Evolutionary conservation across 2,113 vertebrate genomes (phyloP).

Genomic region (Leptocoma aspasia): DNA sequence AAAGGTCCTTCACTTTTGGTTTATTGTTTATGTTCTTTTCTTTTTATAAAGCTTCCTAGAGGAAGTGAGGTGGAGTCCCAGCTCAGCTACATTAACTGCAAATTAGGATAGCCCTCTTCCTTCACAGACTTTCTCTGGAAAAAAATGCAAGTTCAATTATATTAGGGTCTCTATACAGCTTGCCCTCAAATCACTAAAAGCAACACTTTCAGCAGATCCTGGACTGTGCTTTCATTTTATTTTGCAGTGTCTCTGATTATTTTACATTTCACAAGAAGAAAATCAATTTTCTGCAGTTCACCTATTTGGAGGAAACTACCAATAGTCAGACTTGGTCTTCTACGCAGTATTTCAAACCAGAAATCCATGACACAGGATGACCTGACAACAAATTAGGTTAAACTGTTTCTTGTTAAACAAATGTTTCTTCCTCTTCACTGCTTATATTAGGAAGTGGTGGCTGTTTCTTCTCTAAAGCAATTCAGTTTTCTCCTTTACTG

Average conservation of each 20-base stretch:
- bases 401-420: not conserved
- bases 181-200: not conserved
- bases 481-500: not conserved
- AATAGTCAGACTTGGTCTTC: not conserved
- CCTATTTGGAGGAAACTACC: not conserved
- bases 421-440: not conserved
- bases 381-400: not conserved
- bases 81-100: not conserved
- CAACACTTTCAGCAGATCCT: not conserved
- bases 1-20: not conserved
- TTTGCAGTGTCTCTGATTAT: not conserved
- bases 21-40: not conserved
- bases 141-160: not conserved
- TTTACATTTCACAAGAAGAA: not conserved
- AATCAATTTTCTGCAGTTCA: not conserved
- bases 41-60: not conserved
- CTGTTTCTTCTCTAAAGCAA: not conserved
- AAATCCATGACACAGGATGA: not conserved
- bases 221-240: not conserved
- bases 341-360: not conserved
- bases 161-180: not conserved
- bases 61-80: not conserved
- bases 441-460: not conserved
- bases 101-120: not conserved
- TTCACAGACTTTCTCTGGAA: not conserved